Evolutionary conservation across 1,140 invertebrate species (phyloP).

Genomic region (Drosophila burlai): DNA sequence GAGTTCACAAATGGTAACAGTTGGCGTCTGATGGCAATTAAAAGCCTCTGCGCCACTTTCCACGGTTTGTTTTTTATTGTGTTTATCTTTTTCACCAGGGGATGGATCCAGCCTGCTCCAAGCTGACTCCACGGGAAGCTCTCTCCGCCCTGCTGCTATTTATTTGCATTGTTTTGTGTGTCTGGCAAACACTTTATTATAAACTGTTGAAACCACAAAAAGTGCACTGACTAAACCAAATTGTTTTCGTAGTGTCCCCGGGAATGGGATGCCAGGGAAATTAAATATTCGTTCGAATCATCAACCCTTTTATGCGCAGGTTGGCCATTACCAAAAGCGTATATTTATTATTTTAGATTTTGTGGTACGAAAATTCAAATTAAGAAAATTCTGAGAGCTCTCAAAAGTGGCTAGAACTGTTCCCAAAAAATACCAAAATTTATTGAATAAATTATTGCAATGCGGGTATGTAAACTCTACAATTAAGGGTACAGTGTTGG

Average conservation of each 20-base stretch:
- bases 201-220: constrained; percentile 71
- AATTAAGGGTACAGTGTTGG: neutral
- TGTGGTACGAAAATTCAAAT: neutral
- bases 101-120: constrained; percentile 5
- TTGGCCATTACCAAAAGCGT: neutral
- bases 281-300: constrained; percentile 7
- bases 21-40: constrained; percentile 74
- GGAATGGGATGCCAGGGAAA: neutral
- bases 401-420: neutral
- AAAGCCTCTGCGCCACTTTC: constrained; percentile 63
- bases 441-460: neutral
- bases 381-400: neutral
- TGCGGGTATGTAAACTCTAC: constrained; percentile 27
- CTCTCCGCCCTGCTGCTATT: constrained; percentile 19
- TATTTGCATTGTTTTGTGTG: constrained; percentile 56
- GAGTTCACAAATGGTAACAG: constrained; percentile 67
- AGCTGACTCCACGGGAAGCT: constrained; percentile 16
- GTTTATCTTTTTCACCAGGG: constrained; percentile 39
- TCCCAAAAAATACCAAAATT: neutral
- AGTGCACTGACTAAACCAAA: constrained; percentile 53
- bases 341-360: neutral
- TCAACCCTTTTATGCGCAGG: neutral
- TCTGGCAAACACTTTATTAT: constrained; percentile 72
- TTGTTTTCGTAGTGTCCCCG: constrained; percentile 20
- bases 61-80: constrained; percentile 14